Evolutionary conservation across 1,140 invertebrate genomes (phyloP), one percentile per base, ranked within the genome.

Genomic region (Gonioctena quinquepunctata): DNA sequence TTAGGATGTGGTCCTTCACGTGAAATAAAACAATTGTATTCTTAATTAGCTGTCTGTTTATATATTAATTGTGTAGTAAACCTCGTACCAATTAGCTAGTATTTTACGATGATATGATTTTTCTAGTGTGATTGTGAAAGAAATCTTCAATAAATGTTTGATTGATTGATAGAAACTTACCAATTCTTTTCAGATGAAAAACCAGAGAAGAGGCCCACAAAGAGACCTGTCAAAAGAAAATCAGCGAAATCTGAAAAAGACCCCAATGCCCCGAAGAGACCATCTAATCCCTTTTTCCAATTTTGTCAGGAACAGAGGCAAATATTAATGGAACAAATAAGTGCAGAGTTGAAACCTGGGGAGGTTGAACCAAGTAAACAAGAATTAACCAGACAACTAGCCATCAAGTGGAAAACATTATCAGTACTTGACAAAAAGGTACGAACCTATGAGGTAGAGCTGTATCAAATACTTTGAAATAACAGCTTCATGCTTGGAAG

Each of bases 231-330:
- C 75, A 87, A 82, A 82, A 84, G 82, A 83, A 88, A 86, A 77
- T 76, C 83, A 68, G 81, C 85, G 33, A 87, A 85, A 81, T 83
- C 77, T n/a, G 88, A 88, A 79, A 86, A 84, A 77, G 91, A 93
- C 85, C 91, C 91, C 1, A 92, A 92, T 84, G 91, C 91, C 28
- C 91, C 92, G 3, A 93, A 93, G 77, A 87, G 91, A 72, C 91
- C 91, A 0, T 91, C 90, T 28, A 93, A 93, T 88, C 91, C 91
- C 60, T 93, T 93, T 81, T 92, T 93, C 73, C 90, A 92, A 83
- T 93, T 92, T 82, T 92, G 91, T 76, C 91, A 93, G 83, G 91
- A 93, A 76, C 91, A 93, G 81, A 85, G 91, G 71, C 90, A 85
- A 28, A 82, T 91, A 23, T 86, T 92, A n/a, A 88, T 92, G 84